A percentile compares a stretch with the other conserved stretches of the same genome.
phyloP scores from a whole-genome alignment of 64 coral and sea anemone genomes.

The Astreopora myriophthalma region DNA sequence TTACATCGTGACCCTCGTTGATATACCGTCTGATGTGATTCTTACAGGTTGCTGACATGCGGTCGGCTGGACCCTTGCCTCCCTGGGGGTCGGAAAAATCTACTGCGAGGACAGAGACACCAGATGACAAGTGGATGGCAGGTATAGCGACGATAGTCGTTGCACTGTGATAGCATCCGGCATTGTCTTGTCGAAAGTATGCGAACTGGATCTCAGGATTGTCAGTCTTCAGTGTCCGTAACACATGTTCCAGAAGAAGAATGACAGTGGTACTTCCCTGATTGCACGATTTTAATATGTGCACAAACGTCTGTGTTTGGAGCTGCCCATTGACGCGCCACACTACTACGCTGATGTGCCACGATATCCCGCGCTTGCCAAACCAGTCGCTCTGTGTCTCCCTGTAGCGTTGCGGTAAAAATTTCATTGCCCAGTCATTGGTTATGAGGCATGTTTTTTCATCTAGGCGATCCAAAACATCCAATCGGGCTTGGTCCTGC shows the following conservation, averaged over 20 bases:
- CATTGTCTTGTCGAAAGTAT: constrained; percentile 55
- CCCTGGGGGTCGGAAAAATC: no score
- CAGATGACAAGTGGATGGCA: no score
- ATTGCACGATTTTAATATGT: constrained; percentile 24
- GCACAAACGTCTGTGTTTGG: constrained; percentile 40
- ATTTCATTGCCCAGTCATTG: constrained; percentile 5
- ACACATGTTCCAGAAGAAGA: constrained; percentile 24
- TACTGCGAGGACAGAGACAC: no score
- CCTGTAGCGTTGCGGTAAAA: background rate
- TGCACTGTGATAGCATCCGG: constrained; percentile 51
- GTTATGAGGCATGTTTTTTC: background rate
- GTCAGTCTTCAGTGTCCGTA: constrained; percentile 26
- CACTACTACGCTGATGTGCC: background rate
- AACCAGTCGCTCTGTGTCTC: background rate
- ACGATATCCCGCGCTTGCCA: background rate
- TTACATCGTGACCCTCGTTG: no score
- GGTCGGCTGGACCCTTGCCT: no score
- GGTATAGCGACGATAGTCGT: background rate
- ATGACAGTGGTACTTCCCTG: constrained; percentile 37
- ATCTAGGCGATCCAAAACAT: background rate
- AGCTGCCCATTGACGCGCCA: background rate
- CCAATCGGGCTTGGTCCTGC: background rate
- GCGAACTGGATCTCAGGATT: constrained; percentile 10
- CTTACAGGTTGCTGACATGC: no score
- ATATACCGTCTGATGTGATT: no score